Percentiles rank a stretch among this genome's conserved stretches.
These are phyloP conservation scores for Corythoichthys haematopterus DNA, from an alignment of 2,113 vertebrate species.

Conservation along the genomic window DNA sequence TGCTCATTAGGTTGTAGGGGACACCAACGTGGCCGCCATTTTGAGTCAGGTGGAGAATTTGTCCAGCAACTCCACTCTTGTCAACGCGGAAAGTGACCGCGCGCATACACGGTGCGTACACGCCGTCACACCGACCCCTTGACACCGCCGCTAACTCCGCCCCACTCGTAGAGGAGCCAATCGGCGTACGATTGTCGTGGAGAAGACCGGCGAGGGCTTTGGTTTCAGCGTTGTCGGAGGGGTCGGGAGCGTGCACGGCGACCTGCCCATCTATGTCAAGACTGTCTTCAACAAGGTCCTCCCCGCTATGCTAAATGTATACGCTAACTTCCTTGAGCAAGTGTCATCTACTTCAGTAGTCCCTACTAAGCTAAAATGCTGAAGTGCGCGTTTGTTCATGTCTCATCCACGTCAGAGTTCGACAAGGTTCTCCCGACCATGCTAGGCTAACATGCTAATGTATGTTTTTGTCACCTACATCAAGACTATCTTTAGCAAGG, in stretches of 20 bases:
- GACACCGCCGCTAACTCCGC: conserved; percentile 11
- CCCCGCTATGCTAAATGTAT: neutral
- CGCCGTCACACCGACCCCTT: neutral
- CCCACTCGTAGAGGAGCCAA: conserved; percentile 75
- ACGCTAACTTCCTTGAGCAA: no score
- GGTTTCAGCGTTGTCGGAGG: conserved; percentile 97
- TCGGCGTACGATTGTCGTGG: conserved; percentile 84
- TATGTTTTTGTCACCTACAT: no score
- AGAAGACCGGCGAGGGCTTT: conserved; percentile 91
- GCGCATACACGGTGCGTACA: conserved; percentile 82
- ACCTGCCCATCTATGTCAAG: conserved; percentile 97
- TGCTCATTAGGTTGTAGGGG: conserved; percentile 82
- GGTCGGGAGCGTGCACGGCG: conserved; percentile 91
- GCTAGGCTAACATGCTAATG: no score
- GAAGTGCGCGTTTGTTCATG: no score
- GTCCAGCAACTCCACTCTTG: conserved; percentile 61
- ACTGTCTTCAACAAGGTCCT: conserved; percentile 73
- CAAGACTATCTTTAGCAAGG: no score
- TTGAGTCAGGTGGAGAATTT: conserved; percentile 86
- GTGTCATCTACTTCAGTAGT: no score
- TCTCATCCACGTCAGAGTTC: no score
- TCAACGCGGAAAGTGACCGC: conserved; percentile 67
- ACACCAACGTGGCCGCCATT: conserved; percentile 91
- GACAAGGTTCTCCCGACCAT: no score
- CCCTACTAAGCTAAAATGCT: no score